Evolutionary conservation across 1,140 invertebrate genomes (phyloP), one percentile per base, ranked within the genome.

Genomic region (Teleopsis dalmanni): DNA sequence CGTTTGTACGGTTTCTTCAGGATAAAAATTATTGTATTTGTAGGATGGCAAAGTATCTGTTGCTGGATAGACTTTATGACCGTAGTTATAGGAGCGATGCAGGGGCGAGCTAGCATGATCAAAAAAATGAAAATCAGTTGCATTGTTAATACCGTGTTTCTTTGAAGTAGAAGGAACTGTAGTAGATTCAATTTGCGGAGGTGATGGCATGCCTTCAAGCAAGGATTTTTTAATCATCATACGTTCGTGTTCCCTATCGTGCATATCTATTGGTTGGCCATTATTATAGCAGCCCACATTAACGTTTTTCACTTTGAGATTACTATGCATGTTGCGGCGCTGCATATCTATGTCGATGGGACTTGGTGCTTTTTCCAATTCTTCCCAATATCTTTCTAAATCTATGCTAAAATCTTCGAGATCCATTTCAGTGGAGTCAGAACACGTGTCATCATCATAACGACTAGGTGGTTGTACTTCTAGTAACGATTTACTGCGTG

Each of bases 381-480:
- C 65, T 40, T 68, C 67, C 64, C 67, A 70, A 49, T 70, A 70
- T 49, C 70, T 71, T 34, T 65, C 67, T 43, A 71, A 55, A 35
- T 71, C 68, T 21, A 71, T 64, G 51, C 70, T 71, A 18, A 71
- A 71, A 34, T 71, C 68, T 48, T 71, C 63, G 25, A 71, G 47
- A 26, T 71, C 68, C 21, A 69, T 62, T 54, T 69, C 67, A 0
- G 68, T 71, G 16, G 67, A 65, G 19, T 71, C 67, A 8, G 65
- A 69, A 48, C 62, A 66, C 26, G 63, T 67, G 45, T 71, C 67
- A 34, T 71, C 68, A 43, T 71, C 68, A 25, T 55, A 70, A 11
- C 60, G 54, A n/a, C 41, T 60, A 1, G 67, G 55, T 8, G 61
- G 65, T 45, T 62, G 64, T 47, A 71, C 66, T 41, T 71, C 68